Evolutionary conservation across 53 echinoderm and acorn worm genomes (phyloP).

Genomic region (Stichopus horrens): DNA sequence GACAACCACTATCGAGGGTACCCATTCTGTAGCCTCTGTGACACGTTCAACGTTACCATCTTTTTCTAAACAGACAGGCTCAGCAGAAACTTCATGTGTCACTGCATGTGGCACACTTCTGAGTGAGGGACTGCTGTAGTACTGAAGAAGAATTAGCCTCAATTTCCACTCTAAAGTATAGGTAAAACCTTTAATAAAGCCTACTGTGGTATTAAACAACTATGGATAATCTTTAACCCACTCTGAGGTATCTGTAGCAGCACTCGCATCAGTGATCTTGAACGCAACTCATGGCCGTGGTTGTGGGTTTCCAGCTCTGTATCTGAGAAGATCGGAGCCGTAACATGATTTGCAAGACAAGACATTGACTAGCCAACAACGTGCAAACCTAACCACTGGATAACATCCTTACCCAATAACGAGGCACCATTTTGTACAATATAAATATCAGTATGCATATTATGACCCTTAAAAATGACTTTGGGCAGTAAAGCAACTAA

Average conservation of each 20-base stretch:
- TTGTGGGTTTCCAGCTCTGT: not conserved
- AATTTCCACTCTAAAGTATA: not conserved
- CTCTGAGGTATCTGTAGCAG: not conserved
- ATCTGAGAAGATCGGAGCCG: not conserved
- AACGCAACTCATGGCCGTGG: not conserved
- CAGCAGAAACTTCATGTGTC: not conserved
- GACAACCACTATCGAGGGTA: not conserved
- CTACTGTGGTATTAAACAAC: not conserved
- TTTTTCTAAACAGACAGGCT: not conserved
- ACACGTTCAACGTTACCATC: not conserved
- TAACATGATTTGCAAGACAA: constrained; percentile 13
- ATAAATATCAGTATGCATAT: not conserved
- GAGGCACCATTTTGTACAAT: not conserved
- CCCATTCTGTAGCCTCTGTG: not conserved
- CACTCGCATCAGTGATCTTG: not conserved
- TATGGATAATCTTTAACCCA: not conserved
- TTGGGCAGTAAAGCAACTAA: no score
- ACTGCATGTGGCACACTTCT: not conserved
- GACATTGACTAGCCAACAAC: constrained; percentile 1
- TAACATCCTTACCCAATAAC: constrained; percentile 30
- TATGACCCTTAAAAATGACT: not conserved
- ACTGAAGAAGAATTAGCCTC: not conserved
- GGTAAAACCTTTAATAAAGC: not conserved
- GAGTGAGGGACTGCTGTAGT: not conserved
- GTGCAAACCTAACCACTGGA: constrained; percentile 16